phyloP scores from a whole-genome alignment of 1,140 invertebrate genomes.

The Drosophila mojavensis region DNA sequence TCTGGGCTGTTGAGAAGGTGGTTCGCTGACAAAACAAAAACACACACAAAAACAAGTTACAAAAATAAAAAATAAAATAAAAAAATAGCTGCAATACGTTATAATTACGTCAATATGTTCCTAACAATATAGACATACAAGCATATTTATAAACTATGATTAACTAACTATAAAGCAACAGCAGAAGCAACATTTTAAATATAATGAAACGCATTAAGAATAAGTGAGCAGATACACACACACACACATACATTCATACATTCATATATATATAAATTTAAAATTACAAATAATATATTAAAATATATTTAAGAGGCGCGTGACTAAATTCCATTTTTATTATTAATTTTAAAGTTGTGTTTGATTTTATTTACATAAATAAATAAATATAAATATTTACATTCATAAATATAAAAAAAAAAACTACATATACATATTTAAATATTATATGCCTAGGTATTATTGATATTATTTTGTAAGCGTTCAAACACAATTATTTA shows the following conservation, averaged over 20 bases:
- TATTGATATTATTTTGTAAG: slow-evolving; percentile 48
- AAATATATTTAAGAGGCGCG: slow-evolving; percentile 26
- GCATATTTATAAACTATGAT: slow-evolving; percentile 58
- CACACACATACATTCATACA: slow-evolving; percentile 22
- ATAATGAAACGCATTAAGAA: slow-evolving; percentile 18
- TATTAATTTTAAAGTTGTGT: slow-evolving; percentile 34
- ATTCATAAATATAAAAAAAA: too few relatives aligned
- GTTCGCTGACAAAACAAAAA: slow-evolving; percentile 31
- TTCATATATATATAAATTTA: neutral
- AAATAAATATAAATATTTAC: slow-evolving; percentile 9
- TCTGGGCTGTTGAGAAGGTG: slow-evolving; percentile 12
- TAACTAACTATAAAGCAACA: slow-evolving; percentile 69
- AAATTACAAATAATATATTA: neutral
- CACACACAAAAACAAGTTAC: slow-evolving; percentile 28
- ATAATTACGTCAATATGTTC: slow-evolving; percentile 84
- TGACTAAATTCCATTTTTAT: slow-evolving; percentile 27
- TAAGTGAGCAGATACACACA: slow-evolving; percentile 22
- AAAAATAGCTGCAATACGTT: slow-evolving; percentile 84
- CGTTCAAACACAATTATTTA: slow-evolving; percentile 19
- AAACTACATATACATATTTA: too few relatives aligned
- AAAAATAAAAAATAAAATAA: slow-evolving; percentile 22
- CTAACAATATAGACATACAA: slow-evolving; percentile 83
- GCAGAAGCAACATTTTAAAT: slow-evolving; percentile 42
- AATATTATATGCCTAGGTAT: slow-evolving; percentile 18
- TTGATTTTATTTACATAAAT: slow-evolving; percentile 24